Percentiles rank a stretch among this genome's conserved stretches.
These are phyloP conservation scores for Crotalus tigris DNA, from an alignment of 2,113 vertebrate genomes.

Conservation along the genomic window DNA sequence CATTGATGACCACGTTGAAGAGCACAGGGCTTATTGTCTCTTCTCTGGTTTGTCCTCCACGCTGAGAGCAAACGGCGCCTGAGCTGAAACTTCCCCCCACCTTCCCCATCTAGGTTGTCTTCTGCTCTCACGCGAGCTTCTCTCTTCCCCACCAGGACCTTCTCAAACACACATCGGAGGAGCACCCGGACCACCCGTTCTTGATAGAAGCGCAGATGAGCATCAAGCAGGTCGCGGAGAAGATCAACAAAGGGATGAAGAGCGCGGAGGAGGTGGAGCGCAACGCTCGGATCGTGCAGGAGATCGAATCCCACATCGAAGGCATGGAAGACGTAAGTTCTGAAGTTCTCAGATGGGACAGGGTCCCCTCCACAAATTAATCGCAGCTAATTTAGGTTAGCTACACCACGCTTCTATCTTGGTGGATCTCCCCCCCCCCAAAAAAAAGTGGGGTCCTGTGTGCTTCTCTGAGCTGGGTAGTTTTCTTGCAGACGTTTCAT, in stretches of 20 bases:
- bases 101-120: background rate
- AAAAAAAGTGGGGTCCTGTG: background rate
- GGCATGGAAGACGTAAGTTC: slow-evolving; percentile 90
- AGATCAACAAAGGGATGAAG: slow-evolving; percentile 94
- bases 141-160: slow-evolving; percentile 78
- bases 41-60: no score
- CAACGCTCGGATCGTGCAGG: slow-evolving; percentile 91
- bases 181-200: slow-evolving; percentile 88
- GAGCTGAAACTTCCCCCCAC: no score
- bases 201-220: slow-evolving; percentile 90
- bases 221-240: slow-evolving; percentile 93
- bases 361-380: background rate
- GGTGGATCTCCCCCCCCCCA: background rate
- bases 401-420: background rate
- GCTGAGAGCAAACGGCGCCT: no score
- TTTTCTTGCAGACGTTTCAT: background rate
- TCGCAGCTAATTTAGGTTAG: background rate
- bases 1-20: no score
- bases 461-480: background rate
- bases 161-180: slow-evolving; percentile 92
- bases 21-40: no score
- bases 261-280: slow-evolving; percentile 92
- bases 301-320: slow-evolving; percentile 97
- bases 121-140: accelerated
- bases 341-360: no score